Base-by-base conservation (phyloP, 2,113 vertebrate species). In the Oenanthe melanoleuca region DNA sequence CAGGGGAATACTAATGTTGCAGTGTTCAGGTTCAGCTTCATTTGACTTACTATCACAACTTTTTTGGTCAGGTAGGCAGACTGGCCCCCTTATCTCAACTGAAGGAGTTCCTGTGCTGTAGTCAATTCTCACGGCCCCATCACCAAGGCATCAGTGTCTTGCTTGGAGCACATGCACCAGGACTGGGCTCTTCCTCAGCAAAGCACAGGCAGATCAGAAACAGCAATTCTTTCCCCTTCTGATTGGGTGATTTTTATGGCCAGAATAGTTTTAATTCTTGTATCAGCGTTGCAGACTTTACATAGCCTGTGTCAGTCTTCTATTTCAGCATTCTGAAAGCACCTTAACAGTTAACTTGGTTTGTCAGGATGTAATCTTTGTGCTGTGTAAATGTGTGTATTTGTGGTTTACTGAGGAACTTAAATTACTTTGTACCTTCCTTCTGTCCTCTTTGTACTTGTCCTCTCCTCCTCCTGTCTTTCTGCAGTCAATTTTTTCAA, bases 111-210 rank as follows among this genome's bases (percentile, higher is more conserved):
- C 18, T 59, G 1, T 63, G 11, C 8, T 38, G 0, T 8, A 8
- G 20, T 19, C 15, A n/a, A 0, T 29, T 74, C 72, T 74, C 2
- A 2, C 4, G 42, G 75, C 12, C 28, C 63, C 34, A 22, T 59
- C 2, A 6, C 55, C n/a, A 42, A 24, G 45, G 25, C 12, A 12
- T 24, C 6, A 1, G 9, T 25, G 7, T 34, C n/a, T 29, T 45
- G 16, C n/a, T 14, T 21, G 60, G 33, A 64, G 64, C 31, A 15
- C 0, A 0, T 42, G 17, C 4, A 11, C 37, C 7, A 20, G 66
- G 28, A 21, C 53, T 18, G 26, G 59, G 49, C 3, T 7, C 38
- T 49, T 71, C 0, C 1, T 38, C 82, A 70, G 17, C 2, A 0
- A 34, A 73, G 23, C 16, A 8, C 12, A 34, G 47, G 18, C 26